Evolutionary conservation across 2,113 vertebrate genomes (phyloP).

Genomic region (Channa argus): DNA sequence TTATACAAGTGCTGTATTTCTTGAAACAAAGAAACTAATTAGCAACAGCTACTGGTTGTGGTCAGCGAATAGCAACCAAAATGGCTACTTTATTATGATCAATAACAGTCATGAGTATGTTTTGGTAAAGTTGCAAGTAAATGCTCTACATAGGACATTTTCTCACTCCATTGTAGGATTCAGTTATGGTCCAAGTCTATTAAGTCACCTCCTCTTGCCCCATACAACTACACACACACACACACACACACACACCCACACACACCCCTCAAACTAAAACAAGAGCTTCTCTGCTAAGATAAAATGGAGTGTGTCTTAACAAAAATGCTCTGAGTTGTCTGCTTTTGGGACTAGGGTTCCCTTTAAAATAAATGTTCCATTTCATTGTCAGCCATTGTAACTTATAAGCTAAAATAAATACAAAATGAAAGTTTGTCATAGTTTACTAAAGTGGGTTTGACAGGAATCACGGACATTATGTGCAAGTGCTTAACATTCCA

Average conservation of each 20-base stretch:
- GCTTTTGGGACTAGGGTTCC: conserved; percentile 14
- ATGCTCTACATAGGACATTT: not conserved
- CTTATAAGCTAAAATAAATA: not conserved
- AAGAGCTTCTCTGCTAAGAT: too few species aligned
- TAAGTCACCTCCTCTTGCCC: too few species aligned
- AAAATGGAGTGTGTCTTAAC: not conserved
- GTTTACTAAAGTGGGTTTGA: conserved; percentile 4
- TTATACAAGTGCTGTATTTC: not conserved
- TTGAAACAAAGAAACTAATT: conserved; percentile 19
- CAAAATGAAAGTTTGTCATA: not conserved
- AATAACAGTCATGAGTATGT: conserved; percentile 1
- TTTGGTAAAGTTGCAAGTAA: conserved; percentile 6
- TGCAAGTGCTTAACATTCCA: not conserved
- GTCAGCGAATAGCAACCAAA: not conserved
- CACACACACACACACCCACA: too few species aligned
- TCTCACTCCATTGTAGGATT: too few species aligned
- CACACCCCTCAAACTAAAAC: not conserved
- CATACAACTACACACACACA: too few species aligned
- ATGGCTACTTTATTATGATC: too few species aligned
- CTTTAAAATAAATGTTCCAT: conserved; percentile 1
- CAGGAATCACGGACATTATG: not conserved
- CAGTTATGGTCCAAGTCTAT: not conserved
- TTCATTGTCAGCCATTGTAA: not conserved
- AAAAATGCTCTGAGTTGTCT: not conserved
- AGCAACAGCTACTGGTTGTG: not conserved